Conservation (phyloP, 1,140 invertebrate genomes). For the Linepithema humile region DNA sequence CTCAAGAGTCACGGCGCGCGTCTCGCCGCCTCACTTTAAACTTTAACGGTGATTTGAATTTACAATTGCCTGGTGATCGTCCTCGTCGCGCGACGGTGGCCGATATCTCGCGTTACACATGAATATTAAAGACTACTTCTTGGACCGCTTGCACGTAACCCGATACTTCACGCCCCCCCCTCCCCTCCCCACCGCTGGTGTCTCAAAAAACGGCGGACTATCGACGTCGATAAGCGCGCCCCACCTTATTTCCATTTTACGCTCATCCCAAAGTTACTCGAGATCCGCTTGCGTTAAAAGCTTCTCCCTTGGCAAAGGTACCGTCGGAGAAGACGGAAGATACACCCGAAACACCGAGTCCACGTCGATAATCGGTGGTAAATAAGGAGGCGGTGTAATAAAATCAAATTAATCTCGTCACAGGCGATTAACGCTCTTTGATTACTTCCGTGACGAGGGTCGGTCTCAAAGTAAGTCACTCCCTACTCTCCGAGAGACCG, state of each 20-base stretch:
- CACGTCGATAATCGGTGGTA: conserved; percentile 14
- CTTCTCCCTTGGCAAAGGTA: background rate
- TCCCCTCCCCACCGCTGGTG: background rate
- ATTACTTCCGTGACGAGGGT: conserved; percentile 7
- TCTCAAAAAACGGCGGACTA: conserved; percentile 1
- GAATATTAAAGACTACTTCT: conserved; percentile 48
- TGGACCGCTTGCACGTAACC: conserved; percentile 31
- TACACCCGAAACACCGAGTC: background rate
- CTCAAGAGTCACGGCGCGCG: background rate
- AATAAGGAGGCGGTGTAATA: conserved; percentile 7
- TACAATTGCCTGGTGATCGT: conserved; percentile 41
- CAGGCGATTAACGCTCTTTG: conserved; percentile 41
- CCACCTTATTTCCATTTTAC: conserved; percentile 23
- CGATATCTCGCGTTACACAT: conserved; percentile 52
- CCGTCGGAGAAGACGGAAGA: background rate
- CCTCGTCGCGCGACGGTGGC: background rate
- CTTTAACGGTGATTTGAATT: conserved; percentile 48
- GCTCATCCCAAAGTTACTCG: background rate
- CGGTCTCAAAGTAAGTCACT: conserved; percentile 3
- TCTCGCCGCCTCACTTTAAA: conserved; percentile 8
- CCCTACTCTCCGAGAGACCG: background rate
- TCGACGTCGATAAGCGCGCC: background rate
- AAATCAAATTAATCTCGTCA: conserved; percentile 39
- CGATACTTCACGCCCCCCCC: background rate
- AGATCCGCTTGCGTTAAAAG: conserved; percentile 33